Evolutionary conservation across 2,113 vertebrate species (phyloP), one percentile per base, ranked within the genome.

Genomic region (Psilopogon haemacephalus): DNA sequence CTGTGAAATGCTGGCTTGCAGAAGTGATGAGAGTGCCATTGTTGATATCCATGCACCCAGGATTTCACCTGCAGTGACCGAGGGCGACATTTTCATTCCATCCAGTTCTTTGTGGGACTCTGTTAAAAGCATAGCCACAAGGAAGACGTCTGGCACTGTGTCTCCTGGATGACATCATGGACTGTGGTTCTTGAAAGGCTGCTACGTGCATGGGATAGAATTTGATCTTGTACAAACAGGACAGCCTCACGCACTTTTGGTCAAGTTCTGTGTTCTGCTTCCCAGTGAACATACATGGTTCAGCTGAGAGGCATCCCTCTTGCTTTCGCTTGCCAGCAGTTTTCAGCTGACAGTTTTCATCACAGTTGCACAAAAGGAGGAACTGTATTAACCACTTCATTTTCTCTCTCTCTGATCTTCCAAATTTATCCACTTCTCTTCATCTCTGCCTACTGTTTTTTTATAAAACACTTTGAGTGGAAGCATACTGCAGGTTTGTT

Each of bases 11-110:
- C 48, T 58, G 63, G 15, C 55, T 62, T 26, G 26, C 10, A 30
- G 69, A 86, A 75, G 15, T 16, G 52, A 50, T 55, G n/a, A 30
- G 20, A 20, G 28, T 1, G 1, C 63, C 58, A 32, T 37, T 6
- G 18, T 5, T 72, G 40, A 50, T 9, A 24, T 46, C 16, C 8
- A 0, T 11, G 50, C 23, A 50, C 15, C 8, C 59, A 60, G 28
- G 11, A 13, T 71, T 92, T 84, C 50, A 30, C 69, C 68, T 63
- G 4, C 44, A 26, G 55, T 21, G 50, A 26, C 38, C 26, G 14
- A 56, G 37, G 0, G 0, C 19, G 37, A 12, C 4, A 2, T 19
- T 38, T 63, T 28, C 62, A 14, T 59, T 27, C 38, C 42, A 2
- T 33, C 21, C 12, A 19, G 5, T 20, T 75, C 40, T 64, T 67